A percentile compares a stretch with the other conserved stretches of the same genome.
These are phyloP conservation scores for Dendrolimus kikuchii DNA, from an alignment of 1,140 invertebrate genomes.

Conservation along the genomic window DNA sequence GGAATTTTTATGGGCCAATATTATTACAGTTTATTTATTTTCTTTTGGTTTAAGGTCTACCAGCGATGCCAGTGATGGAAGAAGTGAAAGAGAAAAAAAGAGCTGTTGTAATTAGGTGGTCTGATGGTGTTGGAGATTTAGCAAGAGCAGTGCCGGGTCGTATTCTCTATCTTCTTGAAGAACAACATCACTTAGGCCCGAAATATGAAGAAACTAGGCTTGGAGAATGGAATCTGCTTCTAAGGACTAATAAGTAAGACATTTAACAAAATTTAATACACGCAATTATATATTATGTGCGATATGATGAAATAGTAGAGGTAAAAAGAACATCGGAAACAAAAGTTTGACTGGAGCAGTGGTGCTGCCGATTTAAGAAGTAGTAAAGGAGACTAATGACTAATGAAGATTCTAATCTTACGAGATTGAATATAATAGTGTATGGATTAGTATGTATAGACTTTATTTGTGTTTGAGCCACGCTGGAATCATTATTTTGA, in stretches of 20 bases:
- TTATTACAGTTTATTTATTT: neutral
- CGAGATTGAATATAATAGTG: too few species aligned
- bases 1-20: too few species aligned
- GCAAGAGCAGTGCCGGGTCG: conserved; percentile 52
- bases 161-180: conserved; percentile 49
- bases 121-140: conserved; percentile 53
- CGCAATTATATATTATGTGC: neutral
- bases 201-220: conserved; percentile 58
- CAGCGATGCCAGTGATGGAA: conserved; percentile 44
- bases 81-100: conserved; percentile 51
- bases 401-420: too few species aligned
- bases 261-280: neutral
- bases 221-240: conserved; percentile 51
- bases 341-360: too few species aligned
- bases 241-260: conserved; percentile 59
- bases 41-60: conserved; percentile 36
- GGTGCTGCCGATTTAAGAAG: too few species aligned
- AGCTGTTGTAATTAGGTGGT: conserved; percentile 47
- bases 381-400: too few species aligned
- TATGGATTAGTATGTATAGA: too few species aligned
- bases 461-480: too few species aligned
- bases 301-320: too few species aligned
- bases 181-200: conserved; percentile 56
- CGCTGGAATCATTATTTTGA: too few species aligned
- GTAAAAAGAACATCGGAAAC: too few species aligned